Conservation (phyloP, 2,113 vertebrate species). For the Miniopterus natalensis region DNA sequence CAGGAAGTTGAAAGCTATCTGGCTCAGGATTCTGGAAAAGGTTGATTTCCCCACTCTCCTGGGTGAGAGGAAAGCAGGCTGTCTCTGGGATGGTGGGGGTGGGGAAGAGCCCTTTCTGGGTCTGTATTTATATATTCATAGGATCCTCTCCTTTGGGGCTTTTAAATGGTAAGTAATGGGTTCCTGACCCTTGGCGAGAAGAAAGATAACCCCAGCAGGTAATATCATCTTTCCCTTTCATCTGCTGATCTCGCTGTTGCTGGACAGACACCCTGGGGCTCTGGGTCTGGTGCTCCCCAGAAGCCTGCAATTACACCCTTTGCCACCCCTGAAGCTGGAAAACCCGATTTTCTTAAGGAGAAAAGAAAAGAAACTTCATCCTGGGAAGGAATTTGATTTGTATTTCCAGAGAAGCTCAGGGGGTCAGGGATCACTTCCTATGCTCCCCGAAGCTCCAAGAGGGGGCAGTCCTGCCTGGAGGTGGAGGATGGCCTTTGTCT, state of each 20-base stretch:
- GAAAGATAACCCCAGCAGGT: constrained; percentile 68
- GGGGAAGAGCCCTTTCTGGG: background rate
- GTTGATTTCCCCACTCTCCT: background rate
- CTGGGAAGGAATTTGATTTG: constrained; percentile 1
- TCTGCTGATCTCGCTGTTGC: constrained; percentile 65
- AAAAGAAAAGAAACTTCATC: constrained; percentile 58
- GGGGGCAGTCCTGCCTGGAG: rapidly evolving
- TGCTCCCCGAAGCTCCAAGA: rapidly evolving
- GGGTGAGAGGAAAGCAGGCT: background rate
- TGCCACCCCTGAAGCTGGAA: background rate
- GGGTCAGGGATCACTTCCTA: background rate
- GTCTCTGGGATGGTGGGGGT: background rate
- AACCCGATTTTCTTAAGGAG: constrained; percentile 60
- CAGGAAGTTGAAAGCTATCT: background rate
- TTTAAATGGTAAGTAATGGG: constrained; percentile 62
- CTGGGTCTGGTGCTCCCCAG: background rate
- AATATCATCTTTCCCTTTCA: constrained; percentile 74
- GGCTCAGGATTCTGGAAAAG: background rate
- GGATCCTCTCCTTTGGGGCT: background rate
- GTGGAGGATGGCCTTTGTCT: background rate
- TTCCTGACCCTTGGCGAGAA: constrained; percentile 53
- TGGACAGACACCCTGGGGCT: background rate
- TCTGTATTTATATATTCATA: background rate
- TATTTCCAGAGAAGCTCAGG: background rate
- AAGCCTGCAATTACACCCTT: constrained; percentile 47